These are phyloP conservation scores for Drosophila eohydei DNA, from an alignment of 2,888 invertebrate genomes.

Conservation along the genomic window DNA sequence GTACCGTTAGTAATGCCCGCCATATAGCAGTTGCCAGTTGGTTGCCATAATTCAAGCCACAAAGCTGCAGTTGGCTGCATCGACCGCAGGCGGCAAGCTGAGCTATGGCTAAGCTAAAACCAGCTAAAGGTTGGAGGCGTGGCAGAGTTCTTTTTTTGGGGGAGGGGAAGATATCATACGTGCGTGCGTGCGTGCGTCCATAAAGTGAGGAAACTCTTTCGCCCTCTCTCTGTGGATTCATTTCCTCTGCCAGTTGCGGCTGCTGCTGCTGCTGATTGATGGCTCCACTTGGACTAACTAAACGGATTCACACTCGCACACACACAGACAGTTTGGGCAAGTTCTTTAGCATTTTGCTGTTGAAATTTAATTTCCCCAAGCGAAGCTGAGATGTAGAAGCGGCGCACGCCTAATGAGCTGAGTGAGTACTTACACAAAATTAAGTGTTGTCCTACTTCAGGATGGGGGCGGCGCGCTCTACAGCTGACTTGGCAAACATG, in stretches of 20 bases:
- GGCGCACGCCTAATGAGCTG: conserved; percentile 72
- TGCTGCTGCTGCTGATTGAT: conserved; percentile 63
- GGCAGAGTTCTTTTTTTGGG: background rate
- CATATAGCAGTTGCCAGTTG: conserved; percentile 49
- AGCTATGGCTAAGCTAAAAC: conserved; percentile 40
- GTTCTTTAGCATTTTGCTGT: conserved; percentile 28
- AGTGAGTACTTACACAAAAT: conserved; percentile 82
- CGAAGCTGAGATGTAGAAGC: conserved; percentile 9
- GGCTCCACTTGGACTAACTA: conserved; percentile 66
- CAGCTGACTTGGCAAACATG: conserved; percentile 76
- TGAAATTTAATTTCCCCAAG: conserved; percentile 56
- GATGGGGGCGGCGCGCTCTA: conserved; percentile 33
- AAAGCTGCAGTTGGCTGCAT: conserved; percentile 58
- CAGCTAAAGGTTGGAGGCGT: background rate
- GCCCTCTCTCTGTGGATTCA: background rate
- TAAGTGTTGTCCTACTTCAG: conserved; percentile 79
- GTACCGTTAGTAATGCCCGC: conserved; percentile 1
- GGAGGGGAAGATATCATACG: background rate
- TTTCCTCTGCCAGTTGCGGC: conserved; percentile 34
- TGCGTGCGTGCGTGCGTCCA: conserved; percentile 22
- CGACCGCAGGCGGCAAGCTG: conserved; percentile 59
- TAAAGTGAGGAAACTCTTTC: conserved; percentile 11
- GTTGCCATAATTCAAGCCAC: conserved; percentile 60
- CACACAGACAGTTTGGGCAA: conserved; percentile 15
- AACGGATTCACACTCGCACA: conserved; percentile 51